Evolutionary conservation across 2,888 invertebrate species (phyloP), one percentile per base, ranked within the genome.

Genomic region (Nomada fucata): DNA sequence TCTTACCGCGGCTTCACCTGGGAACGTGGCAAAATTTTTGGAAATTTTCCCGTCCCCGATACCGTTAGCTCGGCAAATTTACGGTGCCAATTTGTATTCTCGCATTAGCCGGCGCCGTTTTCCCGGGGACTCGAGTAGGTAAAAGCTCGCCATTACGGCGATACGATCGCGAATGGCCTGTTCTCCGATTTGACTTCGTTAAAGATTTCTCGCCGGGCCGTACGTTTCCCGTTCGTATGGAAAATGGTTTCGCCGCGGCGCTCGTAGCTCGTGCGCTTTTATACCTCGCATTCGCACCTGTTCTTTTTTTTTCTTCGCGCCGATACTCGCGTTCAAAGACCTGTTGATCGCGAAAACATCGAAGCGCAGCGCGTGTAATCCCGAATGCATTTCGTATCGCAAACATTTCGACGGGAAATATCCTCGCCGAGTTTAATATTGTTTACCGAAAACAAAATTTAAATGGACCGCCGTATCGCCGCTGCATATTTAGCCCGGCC

Each of bases 291-390:
- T 50, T 63, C 70, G 13, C 4, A 53, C 44, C n/a, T 20, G 5
- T 42, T 69, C 57, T 63, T 13, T 20, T 5, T 52, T 69, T 63
- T 63, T 7, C 61, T 63, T 63, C 5, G 42, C 64, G 26, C 63
- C 15, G 55, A 20, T 29, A n/a, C 29, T n/a, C 55, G 36, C 3
- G 44, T 29, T 71, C 23, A 23, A 15, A 50, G 63, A 76, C 71
- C 71, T 71, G 76, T 76, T 71, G 76, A 71, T 50, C 50, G 63
- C 15, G 50, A 57, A 71, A 63, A 36, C 47, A 23, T 65, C 29
- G 57, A 50, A 47, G 44, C 42, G 11, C 20, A 2, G 5, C 0
- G n/a, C 13, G 42, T 36, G 36, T 63, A 71, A 63, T 55, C 18
- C 20, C 3, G 47, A 20, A 47, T 15, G 15, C 47, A 47, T 47